A percentile compares a stretch with the other conserved stretches of the same genome.
These are phyloP conservation scores for Peromyscus leucopus DNA, from an alignment of 2,113 vertebrate genomes.

Conservation along the genomic window DNA sequence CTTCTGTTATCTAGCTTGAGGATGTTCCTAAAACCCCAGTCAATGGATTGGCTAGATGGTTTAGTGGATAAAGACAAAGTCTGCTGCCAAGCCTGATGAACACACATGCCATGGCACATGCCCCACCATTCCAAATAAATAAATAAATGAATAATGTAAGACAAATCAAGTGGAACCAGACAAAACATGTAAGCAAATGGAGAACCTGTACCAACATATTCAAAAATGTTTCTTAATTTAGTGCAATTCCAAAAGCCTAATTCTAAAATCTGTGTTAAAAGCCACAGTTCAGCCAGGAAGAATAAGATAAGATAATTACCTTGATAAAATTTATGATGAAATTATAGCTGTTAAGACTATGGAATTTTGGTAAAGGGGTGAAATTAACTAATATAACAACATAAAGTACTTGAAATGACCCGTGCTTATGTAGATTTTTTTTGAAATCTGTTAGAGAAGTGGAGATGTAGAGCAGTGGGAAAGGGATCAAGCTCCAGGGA, in stretches of 20 bases:
- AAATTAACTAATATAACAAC: background rate
- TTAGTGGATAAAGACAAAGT: background rate
- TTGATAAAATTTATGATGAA: background rate
- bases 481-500: background rate
- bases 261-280: conserved; percentile 23
- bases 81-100: background rate
- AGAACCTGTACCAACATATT: background rate
- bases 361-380: background rate
- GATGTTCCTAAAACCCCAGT: background rate
- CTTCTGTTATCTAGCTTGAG: background rate
- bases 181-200: background rate
- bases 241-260: background rate
- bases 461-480: background rate
- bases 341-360: background rate
- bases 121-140: too few species aligned
- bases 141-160: background rate
- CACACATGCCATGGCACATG: background rate
- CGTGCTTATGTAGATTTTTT: background rate
- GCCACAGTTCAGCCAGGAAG: background rate
- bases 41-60: background rate
- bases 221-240: background rate
- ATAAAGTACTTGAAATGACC: background rate
- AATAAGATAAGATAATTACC: background rate
- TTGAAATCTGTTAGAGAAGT: background rate
- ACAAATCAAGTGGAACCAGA: background rate